phyloP scores from a whole-genome alignment of 2,888 invertebrate species.

The Tenthredo mesomela region DNA sequence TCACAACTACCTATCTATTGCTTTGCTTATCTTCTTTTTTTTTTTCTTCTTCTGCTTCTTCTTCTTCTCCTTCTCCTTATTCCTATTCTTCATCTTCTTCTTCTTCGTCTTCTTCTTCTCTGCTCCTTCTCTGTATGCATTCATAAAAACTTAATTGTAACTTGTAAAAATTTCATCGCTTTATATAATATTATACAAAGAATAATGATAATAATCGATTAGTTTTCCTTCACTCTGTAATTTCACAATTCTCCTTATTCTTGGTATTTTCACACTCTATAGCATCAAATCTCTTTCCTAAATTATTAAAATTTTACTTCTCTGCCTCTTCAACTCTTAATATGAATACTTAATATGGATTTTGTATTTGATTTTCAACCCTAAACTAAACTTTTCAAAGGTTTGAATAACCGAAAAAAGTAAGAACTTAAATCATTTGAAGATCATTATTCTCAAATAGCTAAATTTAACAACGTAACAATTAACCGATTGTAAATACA shows the following conservation, averaged over 20 bases:
- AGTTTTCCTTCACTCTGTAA: neutral
- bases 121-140: neutral
- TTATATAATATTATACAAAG: neutral
- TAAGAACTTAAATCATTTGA: neutral
- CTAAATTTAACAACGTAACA: neutral
- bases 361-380: neutral
- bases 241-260: neutral
- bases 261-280: neutral
- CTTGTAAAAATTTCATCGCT: neutral
- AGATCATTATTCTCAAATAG: neutral
- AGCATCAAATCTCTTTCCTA: neutral
- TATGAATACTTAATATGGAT: too few relatives aligned
- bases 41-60: constrained; percentile 12
- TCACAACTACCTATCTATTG: constrained; percentile 30
- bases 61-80: constrained; percentile 36
- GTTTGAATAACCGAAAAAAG: neutral
- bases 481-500: neutral
- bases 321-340: neutral
- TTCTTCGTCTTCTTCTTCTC: constrained; percentile 36
- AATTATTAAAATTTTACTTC: neutral
- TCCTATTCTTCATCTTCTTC: too few relatives aligned
- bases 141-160: neutral
- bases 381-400: neutral
- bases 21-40: constrained; percentile 18
- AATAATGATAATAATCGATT: neutral